Percentiles rank a stretch among this genome's conserved stretches.
These are phyloP conservation scores for Arctocebus calabarensis DNA, from an alignment of 2,797 vertebrate species.

Conservation along the genomic window DNA sequence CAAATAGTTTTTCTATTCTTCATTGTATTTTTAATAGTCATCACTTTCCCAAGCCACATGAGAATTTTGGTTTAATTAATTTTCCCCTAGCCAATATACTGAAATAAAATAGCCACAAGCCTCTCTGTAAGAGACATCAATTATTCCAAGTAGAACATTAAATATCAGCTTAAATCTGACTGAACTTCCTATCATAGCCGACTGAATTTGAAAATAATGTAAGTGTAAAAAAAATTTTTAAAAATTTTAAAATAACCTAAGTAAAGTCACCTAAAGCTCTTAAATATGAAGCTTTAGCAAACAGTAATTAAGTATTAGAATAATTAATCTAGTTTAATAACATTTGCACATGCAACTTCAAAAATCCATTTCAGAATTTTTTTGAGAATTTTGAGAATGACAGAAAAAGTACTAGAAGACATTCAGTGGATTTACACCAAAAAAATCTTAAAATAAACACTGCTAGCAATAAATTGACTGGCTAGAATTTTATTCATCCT, in stretches of 20 bases:
- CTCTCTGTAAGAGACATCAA: slow-evolving; percentile 5
- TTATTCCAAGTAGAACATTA: slow-evolving; percentile 54
- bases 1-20: slow-evolving; percentile 8
- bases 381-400: slow-evolving; percentile 28
- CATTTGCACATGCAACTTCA: background rate
- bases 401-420: background rate
- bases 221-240: background rate
- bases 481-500: slow-evolving; percentile 13
- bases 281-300: slow-evolving; percentile 25
- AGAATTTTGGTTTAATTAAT: slow-evolving; percentile 45
- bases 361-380: slow-evolving; percentile 1
- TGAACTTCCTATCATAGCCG: background rate
- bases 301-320: slow-evolving; percentile 8
- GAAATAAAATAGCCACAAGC: background rate
- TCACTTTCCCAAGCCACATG: slow-evolving; percentile 29
- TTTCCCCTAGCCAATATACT: background rate
- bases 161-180: slow-evolving; percentile 46
- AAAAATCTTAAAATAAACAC: background rate
- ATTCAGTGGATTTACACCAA: slow-evolving; percentile 7
- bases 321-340: slow-evolving; percentile 48
- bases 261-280: slow-evolving; percentile 20
- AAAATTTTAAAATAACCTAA: background rate
- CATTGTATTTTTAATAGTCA: slow-evolving; percentile 13
- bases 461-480: background rate
- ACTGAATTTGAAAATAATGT: slow-evolving; percentile 56